A percentile compares a stretch with the other conserved stretches of the same genome.
These are phyloP conservation scores for Microchirus variegatus DNA, from an alignment of 2,797 vertebrate species.

Conservation along the genomic window DNA sequence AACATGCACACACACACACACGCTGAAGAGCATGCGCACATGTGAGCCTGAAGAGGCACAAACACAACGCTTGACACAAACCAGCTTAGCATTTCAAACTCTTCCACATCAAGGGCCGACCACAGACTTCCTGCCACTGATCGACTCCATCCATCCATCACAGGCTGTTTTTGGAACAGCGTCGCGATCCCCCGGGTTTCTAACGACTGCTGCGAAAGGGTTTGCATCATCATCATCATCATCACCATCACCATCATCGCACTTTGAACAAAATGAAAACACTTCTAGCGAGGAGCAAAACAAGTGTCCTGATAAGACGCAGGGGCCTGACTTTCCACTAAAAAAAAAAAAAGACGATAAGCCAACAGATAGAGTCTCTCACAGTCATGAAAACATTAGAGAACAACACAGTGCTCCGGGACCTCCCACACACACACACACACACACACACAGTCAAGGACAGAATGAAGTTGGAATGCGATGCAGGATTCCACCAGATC, in stretches of 20 bases:
- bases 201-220: neutral
- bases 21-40: constrained; percentile 6
- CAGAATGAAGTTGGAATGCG: constrained; percentile 63
- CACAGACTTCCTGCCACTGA: constrained; percentile 73
- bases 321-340: constrained; percentile 49
- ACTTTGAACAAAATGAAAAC: neutral
- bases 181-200: constrained; percentile 20
- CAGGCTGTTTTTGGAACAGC: constrained; percentile 31
- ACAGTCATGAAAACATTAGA: constrained; percentile 42
- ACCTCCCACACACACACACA: constrained; percentile 60
- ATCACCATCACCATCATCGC: too few species aligned
- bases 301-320: constrained; percentile 39
- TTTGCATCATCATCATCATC: neutral
- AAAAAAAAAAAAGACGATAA: constrained; percentile 36
- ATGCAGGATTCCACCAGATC: constrained; percentile 69
- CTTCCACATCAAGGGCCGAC: constrained; percentile 72
- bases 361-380: constrained; percentile 35
- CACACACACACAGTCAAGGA: constrained; percentile 67
- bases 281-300: constrained; percentile 13
- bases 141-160: constrained; percentile 55
- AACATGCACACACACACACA: constrained; percentile 44
- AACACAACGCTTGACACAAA: constrained; percentile 58
- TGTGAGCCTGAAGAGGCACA: constrained; percentile 33
- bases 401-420: constrained; percentile 21
- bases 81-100: constrained; percentile 54